A percentile compares a stretch with the other conserved stretches of the same genome.
These are phyloP conservation scores for Orussus abietinus DNA, from an alignment of 1,140 invertebrate species.

Conservation along the genomic window DNA sequence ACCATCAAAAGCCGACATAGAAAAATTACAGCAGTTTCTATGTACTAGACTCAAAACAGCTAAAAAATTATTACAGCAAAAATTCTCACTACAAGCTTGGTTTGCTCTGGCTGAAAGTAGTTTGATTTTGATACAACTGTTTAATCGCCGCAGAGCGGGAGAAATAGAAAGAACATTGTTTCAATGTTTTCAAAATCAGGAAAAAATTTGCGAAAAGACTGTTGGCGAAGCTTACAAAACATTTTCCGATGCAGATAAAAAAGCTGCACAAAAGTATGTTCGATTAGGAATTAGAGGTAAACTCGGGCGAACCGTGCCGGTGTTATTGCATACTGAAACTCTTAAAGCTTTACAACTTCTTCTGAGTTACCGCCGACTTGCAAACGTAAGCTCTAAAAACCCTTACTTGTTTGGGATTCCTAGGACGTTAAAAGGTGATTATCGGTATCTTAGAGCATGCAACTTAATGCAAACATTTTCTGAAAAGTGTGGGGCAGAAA, in stretches of 20 bases:
- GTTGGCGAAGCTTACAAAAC: slow-evolving; percentile 6
- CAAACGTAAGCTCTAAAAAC: slow-evolving; percentile 5
- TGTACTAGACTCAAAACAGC: background rate
- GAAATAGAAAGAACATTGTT: slow-evolving; percentile 13
- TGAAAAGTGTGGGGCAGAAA: slow-evolving; percentile 14
- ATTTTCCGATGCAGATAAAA: slow-evolving; percentile 6
- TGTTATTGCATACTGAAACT: slow-evolving; percentile 4
- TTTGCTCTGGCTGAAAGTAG: slow-evolving; percentile 3
- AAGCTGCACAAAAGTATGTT: slow-evolving; percentile 6
- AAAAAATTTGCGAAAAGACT: slow-evolving; percentile 3
- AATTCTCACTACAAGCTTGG: slow-evolving; percentile 12
- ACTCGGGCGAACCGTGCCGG: slow-evolving; percentile 6
- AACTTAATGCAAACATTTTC: slow-evolving; percentile 11
- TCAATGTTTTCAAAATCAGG: slow-evolving; percentile 2
- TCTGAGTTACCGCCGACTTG: slow-evolving; percentile 1
- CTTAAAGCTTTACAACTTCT: slow-evolving; percentile 6
- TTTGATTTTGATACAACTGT: slow-evolving; percentile 12
- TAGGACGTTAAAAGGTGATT: background rate
- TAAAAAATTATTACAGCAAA: background rate
- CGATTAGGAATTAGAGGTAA: slow-evolving; percentile 11
- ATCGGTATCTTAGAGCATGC: slow-evolving; percentile 10
- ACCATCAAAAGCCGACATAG: too few species aligned
- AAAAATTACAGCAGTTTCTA: background rate
- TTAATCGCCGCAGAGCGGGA: slow-evolving; percentile 15
- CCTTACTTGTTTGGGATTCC: slow-evolving; percentile 13